These are phyloP conservation scores for Auanema freiburgensis DNA, from an alignment of 2,888 invertebrate species.

Conservation along the genomic window DNA sequence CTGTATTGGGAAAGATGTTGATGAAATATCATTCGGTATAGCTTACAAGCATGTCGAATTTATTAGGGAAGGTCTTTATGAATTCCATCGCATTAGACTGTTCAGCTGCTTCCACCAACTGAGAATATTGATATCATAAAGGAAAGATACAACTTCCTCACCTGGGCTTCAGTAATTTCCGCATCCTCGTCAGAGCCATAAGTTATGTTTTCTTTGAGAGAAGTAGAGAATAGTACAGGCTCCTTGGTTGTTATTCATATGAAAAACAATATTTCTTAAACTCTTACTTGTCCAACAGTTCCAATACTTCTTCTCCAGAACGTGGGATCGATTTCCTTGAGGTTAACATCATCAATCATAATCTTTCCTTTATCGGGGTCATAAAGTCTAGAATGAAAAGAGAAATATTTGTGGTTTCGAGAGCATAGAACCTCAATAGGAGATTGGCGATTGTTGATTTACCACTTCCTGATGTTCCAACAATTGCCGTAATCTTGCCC, in stretches of 20 bases:
- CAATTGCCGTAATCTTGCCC: conserved; percentile 79
- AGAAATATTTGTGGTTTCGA: neutral
- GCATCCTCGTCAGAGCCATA: conserved; percentile 76
- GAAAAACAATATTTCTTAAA: neutral
- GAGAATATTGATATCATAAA: conserved; percentile 5
- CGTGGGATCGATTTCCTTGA: conserved; percentile 77
- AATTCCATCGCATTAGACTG: conserved; percentile 87
- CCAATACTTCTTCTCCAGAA: conserved; percentile 87
- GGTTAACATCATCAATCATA: conserved; percentile 77
- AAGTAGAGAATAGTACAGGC: conserved; percentile 86
- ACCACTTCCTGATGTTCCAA: conserved; percentile 90
- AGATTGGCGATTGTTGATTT: conserved; percentile 88
- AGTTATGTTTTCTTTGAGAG: conserved; percentile 84
- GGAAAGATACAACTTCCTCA: conserved; percentile 16
- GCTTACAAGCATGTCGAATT: conserved; percentile 82
- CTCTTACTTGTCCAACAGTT: conserved; percentile 80
- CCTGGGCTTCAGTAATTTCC: conserved; percentile 67
- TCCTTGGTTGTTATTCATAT: conserved; percentile 69
- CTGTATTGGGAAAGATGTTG: too few species aligned
- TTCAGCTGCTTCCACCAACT: conserved; percentile 71
- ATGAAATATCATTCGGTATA: too few species aligned
- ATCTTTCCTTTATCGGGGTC: conserved; percentile 75
- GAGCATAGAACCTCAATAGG: conserved; percentile 74
- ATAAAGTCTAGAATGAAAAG: conserved; percentile 69
- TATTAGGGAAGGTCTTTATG: conserved; percentile 73